Evolutionary conservation across 1,140 invertebrate genomes (phyloP), one percentile per base, ranked within the genome.

Genomic region (Drosophila erecta): DNA sequence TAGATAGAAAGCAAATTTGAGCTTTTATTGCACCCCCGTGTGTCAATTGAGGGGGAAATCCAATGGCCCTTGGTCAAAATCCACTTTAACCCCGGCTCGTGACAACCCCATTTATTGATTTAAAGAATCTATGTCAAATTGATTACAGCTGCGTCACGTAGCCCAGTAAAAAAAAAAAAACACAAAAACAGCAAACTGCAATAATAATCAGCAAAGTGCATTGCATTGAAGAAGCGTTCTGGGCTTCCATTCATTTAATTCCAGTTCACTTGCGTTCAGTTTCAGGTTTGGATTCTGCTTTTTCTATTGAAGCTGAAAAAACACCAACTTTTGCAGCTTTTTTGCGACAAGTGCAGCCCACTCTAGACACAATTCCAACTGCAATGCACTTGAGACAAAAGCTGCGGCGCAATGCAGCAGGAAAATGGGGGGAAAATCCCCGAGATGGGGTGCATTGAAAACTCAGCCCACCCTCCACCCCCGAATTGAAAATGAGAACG

Each of bases 181-280:
- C 8, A 30, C 0, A 30, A 30, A 30, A 30, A 30, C 8, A 30
- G 30, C 27, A 30, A 79, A 55, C 49, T 55, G 70, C 58, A 66
- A 57, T 77, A 76, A 89, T 86, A 86, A 86, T 86, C 81, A 86
- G 75, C 65, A 86, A 86, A 86, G 83, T 86, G 81, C 81, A 81
- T 60, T 83, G 76, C 27, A 46, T 53, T 64, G 38, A 56, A 56
- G 72, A 57, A 46, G 43, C 38, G 56, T 47, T 66, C 66, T 55
- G 33, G 24, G 46, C 49, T 47, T 51, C 20, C 50, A 46, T 40
- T 50, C 49, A 46, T 69, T 61, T 59, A 56, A 61, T 61, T 70
- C 27, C 30, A 66, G 47, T 49, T 50, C 30, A 44, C 20, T 30
- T 40, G 54, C 38, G 44, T 58, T 65, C 22, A 30, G 55, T 17